Evolutionary conservation across 2,797 vertebrate genomes (phyloP).

Genomic region (Capromys pilorides): DNA sequence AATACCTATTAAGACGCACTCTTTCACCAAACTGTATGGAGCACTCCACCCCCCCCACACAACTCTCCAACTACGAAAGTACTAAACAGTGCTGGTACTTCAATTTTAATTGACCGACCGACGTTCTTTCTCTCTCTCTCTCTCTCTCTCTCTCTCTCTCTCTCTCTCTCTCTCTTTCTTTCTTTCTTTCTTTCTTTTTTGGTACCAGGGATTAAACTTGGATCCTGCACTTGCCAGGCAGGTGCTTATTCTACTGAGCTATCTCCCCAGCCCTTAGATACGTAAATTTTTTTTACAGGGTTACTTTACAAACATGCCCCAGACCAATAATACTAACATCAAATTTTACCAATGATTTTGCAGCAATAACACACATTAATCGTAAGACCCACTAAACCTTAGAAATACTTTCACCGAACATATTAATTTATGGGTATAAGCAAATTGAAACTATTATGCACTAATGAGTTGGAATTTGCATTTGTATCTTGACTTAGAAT

Average conservation of each 20-base stretch:
- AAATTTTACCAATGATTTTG: not conserved
- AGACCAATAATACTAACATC: not conserved
- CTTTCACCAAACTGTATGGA: not conserved
- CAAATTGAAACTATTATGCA: not conserved
- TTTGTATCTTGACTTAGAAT: not conserved
- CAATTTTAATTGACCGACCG: not conserved
- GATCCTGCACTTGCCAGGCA: too few species aligned
- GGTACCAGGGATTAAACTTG: too few species aligned
- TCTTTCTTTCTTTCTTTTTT: too few species aligned
- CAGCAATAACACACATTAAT: not conserved
- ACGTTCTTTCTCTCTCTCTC: too few species aligned
- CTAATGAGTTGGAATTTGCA: not conserved
- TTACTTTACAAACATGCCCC: conserved; percentile 21
- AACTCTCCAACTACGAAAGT: not conserved
- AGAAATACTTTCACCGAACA: conserved; percentile 11
- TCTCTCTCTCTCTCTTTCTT: too few species aligned
- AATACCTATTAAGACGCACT: not conserved
- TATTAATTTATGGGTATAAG: conserved; percentile 29
- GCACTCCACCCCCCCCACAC: not conserved
- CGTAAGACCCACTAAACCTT: not conserved
- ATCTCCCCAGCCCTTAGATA: not conserved
- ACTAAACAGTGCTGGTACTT: not conserved
- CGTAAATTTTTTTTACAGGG: conserved; percentile 19
- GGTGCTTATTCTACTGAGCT: too few species aligned
- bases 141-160: too few species aligned